phyloP scores from a whole-genome alignment of 1,140 invertebrate species.

The Bombus waltoni region DNA sequence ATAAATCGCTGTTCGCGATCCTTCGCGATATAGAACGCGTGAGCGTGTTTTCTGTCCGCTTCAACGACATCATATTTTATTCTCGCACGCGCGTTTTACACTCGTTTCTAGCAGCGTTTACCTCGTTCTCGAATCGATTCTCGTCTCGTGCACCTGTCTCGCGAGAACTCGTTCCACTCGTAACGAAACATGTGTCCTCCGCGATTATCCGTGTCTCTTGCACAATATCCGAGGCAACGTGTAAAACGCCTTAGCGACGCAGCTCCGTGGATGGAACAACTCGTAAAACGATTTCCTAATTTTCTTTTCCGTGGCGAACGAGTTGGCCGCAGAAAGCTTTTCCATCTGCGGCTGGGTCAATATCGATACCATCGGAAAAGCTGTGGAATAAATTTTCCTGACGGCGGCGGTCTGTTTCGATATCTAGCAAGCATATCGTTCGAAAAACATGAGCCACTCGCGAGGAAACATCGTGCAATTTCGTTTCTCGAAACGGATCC shows the following conservation, averaged over 20 bases:
- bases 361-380: slow-evolving; percentile 36
- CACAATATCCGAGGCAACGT: not conserved
- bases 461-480: not conserved
- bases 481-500: not conserved
- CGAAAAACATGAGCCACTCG: slow-evolving; percentile 1
- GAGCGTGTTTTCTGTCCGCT: not conserved
- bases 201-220: not conserved
- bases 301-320: slow-evolving; percentile 10
- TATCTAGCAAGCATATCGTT: not conserved
- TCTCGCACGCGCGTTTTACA: not conserved
- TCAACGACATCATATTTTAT: not conserved
- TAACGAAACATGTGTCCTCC: not conserved
- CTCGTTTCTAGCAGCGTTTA: not conserved
- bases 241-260: not conserved
- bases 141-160: slow-evolving; percentile 1
- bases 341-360: slow-evolving; percentile 2
- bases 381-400: slow-evolving; percentile 50
- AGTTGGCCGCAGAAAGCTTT: not conserved
- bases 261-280: not conserved
- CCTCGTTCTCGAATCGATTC: not conserved
- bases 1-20: slow-evolving; percentile 3
- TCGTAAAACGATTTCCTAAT: slow-evolving; percentile 42
- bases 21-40: not conserved
- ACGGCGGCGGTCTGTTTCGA: slow-evolving; percentile 8
- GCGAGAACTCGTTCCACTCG: not conserved